Conservation (phyloP, 2,888 invertebrate species). For the Drosophila parthenogenetica region DNA sequence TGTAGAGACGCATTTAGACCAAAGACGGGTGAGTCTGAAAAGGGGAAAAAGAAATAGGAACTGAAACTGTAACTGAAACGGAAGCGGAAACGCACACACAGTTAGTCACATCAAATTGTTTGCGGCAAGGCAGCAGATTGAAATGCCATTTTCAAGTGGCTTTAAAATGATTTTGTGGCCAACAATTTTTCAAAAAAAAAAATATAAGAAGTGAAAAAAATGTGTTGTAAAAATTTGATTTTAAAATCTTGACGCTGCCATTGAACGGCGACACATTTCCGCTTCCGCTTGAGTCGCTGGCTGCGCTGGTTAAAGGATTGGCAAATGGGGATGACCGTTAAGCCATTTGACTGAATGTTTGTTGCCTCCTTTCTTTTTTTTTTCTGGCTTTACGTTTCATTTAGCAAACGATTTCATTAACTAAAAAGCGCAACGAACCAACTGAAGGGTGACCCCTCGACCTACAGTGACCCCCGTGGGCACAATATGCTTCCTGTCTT, state of each 20-base stretch:
- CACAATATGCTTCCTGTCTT: constrained; percentile 47
- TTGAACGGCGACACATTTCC: constrained; percentile 78
- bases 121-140: constrained; percentile 15
- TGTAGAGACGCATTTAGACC: constrained; percentile 37
- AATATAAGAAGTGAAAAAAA: constrained; percentile 5
- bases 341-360: constrained; percentile 31
- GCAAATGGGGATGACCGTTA: constrained; percentile 16
- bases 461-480: constrained; percentile 2
- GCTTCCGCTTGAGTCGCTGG: constrained; percentile 60
- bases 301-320: constrained; percentile 32
- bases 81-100: constrained; percentile 78
- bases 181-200: constrained; percentile 40
- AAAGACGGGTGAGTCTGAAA: neutral
- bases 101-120: constrained; percentile 66
- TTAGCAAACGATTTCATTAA: constrained; percentile 84
- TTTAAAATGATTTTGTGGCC: constrained; percentile 70
- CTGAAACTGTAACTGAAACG: constrained; percentile 37
- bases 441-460: constrained; percentile 36
- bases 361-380: constrained; percentile 55
- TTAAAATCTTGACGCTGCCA: constrained; percentile 54
- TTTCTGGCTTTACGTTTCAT: constrained; percentile 82
- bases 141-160: constrained; percentile 68
- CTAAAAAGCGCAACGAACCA: constrained; percentile 71
- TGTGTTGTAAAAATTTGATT: constrained; percentile 50
- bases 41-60: neutral